A percentile compares a stretch with the other conserved stretches of the same genome.
Evolutionary conservation across 2,113 vertebrate genomes (phyloP).

Genomic region (Diadophis punctatus): DNA sequence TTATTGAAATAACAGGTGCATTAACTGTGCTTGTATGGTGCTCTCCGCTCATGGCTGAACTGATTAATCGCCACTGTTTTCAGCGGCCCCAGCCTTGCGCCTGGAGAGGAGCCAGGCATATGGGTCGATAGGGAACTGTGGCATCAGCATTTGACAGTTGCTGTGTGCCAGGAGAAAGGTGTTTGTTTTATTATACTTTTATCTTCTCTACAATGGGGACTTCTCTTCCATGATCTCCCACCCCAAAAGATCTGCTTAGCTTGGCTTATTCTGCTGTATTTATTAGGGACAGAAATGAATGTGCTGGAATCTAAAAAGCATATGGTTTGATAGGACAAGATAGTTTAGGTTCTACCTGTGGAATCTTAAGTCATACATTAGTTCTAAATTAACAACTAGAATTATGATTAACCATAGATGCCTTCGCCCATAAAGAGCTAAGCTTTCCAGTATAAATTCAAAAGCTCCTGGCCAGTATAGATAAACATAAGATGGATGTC

Average conservation of each 20-base stretch:
- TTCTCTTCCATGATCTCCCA: neutral
- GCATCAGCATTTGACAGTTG: conserved; percentile 51
- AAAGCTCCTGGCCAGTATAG: neutral
- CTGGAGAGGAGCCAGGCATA: conserved; percentile 54
- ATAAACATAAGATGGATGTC: neutral
- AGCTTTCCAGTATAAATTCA: neutral
- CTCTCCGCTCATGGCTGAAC: conserved; percentile 44
- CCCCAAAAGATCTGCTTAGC: neutral
- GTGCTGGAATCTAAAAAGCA: neutral
- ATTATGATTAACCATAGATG: neutral
- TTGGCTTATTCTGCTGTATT: neutral
- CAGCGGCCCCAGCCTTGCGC: conserved; percentile 41
- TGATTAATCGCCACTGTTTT: conserved; percentile 57
- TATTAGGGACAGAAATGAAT: neutral
- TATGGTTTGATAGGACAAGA: neutral
- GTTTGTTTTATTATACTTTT: neutral
- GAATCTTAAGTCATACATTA: neutral
- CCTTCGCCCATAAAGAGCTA: neutral
- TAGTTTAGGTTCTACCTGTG: neutral
- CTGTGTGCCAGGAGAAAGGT: neutral
- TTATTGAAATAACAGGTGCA: conserved; percentile 34
- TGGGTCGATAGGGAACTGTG: conserved; percentile 38
- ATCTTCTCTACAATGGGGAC: neutral
- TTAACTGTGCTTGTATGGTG: conserved; percentile 33
- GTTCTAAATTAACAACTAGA: neutral